These are phyloP conservation scores for Hydractinia echinata DNA, from an alignment of 30 jellyfish, hydroid and myxozoan genomes.

Conservation along the genomic window DNA sequence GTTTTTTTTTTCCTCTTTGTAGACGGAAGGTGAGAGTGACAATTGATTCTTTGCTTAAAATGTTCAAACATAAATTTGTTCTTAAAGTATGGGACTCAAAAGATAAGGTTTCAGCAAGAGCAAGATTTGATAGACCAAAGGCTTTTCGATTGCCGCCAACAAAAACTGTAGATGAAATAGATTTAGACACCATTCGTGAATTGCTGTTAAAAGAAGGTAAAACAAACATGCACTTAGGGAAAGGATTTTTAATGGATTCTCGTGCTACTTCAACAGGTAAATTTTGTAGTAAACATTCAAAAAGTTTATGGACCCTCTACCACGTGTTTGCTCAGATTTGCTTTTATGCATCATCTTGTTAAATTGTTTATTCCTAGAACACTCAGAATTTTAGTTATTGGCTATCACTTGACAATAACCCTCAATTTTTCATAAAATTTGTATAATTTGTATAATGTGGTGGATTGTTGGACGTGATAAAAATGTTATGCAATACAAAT, in stretches of 20 bases:
- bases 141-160: slow-evolving; percentile 81
- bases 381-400: too few relatives aligned
- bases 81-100: slow-evolving; percentile 87
- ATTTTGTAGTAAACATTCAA: not conserved
- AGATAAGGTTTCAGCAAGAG: slow-evolving; percentile 89
- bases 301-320: not conserved
- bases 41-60: slow-evolving; percentile 52
- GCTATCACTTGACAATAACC: too few relatives aligned
- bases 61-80: slow-evolving; percentile 75
- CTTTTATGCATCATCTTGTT: too few relatives aligned
- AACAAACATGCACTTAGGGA: not conserved
- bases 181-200: slow-evolving; percentile 30
- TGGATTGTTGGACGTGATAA: too few relatives aligned
- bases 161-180: slow-evolving; percentile 60
- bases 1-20: slow-evolving; percentile 5
- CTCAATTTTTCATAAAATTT: too few relatives aligned
- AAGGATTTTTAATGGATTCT: not conserved
- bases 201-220: not conserved
- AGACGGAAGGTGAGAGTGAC: slow-evolving; percentile 74
- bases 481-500: too few relatives aligned
- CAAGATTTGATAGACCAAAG: slow-evolving; percentile 97
- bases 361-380: too few relatives aligned
- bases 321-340: not conserved
- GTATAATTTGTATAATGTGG: too few relatives aligned
- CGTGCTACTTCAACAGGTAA: not conserved